phyloP scores from a whole-genome alignment of 2,797 vertebrate species.

The Microctenopoma lineatum region DNA sequence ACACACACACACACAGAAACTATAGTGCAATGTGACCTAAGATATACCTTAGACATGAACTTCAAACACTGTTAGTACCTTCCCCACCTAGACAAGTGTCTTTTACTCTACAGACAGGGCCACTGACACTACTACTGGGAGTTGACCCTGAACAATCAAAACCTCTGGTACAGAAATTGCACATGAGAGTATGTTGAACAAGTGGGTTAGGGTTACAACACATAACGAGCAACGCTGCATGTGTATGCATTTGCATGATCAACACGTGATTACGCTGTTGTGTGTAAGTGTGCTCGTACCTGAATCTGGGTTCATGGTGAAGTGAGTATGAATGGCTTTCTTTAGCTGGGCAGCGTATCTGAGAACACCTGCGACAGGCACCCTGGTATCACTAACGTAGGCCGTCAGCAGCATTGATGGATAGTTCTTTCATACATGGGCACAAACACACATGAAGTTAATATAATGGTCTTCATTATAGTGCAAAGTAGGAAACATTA shows the following conservation, averaged over 20 bases:
- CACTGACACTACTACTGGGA: constrained; percentile 55
- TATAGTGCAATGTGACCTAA: constrained; percentile 70
- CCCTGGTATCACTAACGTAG: constrained; percentile 86
- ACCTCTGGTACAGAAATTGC: constrained; percentile 29
- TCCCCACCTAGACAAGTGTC: constrained; percentile 37
- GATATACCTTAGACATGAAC: constrained; percentile 49
- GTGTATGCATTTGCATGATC: background rate
- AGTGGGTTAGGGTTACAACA: background rate
- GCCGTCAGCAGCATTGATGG: constrained; percentile 93
- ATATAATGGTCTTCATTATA: background rate
- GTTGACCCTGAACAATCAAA: constrained; percentile 45
- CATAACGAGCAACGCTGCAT: background rate
- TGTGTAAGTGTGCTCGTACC: constrained; percentile 55
- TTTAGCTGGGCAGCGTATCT: constrained; percentile 86
- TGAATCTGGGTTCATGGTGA: constrained; percentile 54
- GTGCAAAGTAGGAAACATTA: background rate
- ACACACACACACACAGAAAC: constrained; percentile 3
- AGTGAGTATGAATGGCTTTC: constrained; percentile 79
- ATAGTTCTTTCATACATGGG: constrained; percentile 81
- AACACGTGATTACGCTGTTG: background rate
- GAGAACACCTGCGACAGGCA: constrained; percentile 87
- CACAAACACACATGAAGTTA: constrained; percentile 1
- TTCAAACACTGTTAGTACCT: constrained; percentile 26
- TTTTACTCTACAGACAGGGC: constrained; percentile 35
- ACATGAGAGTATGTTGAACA: constrained; percentile 24